These are phyloP conservation scores for Falcaria lacertinaria DNA, from an alignment of 2,888 invertebrate species.

Conservation along the genomic window DNA sequence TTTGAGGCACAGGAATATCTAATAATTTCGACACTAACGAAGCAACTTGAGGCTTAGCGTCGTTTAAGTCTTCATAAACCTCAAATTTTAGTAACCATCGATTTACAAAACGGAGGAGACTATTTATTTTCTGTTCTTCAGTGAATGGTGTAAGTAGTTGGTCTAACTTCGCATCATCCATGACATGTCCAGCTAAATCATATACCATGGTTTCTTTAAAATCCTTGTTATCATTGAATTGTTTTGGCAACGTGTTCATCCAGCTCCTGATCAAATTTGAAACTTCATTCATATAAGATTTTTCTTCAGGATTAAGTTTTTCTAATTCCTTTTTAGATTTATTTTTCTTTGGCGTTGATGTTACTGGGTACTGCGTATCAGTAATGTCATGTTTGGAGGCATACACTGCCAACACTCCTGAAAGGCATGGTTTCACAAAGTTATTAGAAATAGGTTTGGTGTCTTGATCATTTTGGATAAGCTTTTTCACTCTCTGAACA, in stretches of 20 bases:
- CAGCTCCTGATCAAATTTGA: constrained; percentile 29
- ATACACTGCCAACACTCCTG: constrained; percentile 26
- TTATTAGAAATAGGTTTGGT: not conserved
- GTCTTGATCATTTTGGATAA: constrained; percentile 4
- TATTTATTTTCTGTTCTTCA: constrained; percentile 21
- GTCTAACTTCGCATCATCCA: constrained; percentile 34
- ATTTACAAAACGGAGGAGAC: constrained; percentile 28
- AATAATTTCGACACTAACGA: constrained; percentile 24
- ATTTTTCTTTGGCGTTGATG: constrained; percentile 38
- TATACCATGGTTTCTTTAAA: constrained; percentile 36
- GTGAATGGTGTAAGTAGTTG: constrained; percentile 17
- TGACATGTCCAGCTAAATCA: constrained; percentile 42
- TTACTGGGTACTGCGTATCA: constrained; percentile 12
- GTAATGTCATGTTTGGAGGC: constrained; percentile 19
- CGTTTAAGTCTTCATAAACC: constrained; percentile 28
- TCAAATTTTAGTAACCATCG: constrained; percentile 41
- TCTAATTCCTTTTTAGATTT: constrained; percentile 13
- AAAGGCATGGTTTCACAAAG: constrained; percentile 13
- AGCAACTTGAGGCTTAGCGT: constrained; percentile 27
- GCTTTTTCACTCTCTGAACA: constrained; percentile 5
- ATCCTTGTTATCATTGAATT: constrained; percentile 27
- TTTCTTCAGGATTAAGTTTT: constrained; percentile 35
- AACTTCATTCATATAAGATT: constrained; percentile 26
- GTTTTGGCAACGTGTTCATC: constrained; percentile 37
- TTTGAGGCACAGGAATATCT: constrained; percentile 25